phyloP scores from a whole-genome alignment of 2,113 vertebrate species.

The Triplophysa rosa region DNA sequence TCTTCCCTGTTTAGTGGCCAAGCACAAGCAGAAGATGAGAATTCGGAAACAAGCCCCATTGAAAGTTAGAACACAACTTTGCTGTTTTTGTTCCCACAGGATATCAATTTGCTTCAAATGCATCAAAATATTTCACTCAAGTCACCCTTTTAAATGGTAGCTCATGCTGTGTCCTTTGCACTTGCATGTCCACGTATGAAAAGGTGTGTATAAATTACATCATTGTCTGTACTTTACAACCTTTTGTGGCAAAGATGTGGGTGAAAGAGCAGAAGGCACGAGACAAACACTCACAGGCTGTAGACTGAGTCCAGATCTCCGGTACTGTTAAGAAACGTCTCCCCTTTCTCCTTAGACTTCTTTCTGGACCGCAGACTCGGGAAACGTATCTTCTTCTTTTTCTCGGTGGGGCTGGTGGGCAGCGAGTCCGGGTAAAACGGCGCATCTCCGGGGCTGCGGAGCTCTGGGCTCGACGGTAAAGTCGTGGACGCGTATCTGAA shows the following conservation, averaged over 20 bases:
- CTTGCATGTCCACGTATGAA: too few relatives aligned
- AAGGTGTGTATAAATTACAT: too few relatives aligned
- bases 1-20: not conserved
- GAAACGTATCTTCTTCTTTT: conserved; percentile 45
- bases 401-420: conserved; percentile 20
- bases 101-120: not conserved
- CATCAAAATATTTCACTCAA: too few relatives aligned
- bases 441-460: conserved; percentile 4
- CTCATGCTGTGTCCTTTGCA: too few relatives aligned
- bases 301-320: conserved; percentile 2
- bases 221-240: too few relatives aligned
- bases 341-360: conserved; percentile 17
- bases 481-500: not conserved
- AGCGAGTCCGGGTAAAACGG: not conserved
- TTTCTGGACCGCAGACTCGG: conserved; percentile 37
- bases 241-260: not conserved
- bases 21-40: not conserved
- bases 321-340: not conserved
- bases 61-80: not conserved
- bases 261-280: not conserved
- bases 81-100: not conserved
- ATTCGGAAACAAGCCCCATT: not conserved
- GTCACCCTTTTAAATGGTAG: too few relatives aligned
- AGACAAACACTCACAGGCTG: conserved; percentile 27
- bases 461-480: conserved; percentile 14